Percentiles rank a stretch among this genome's conserved stretches.
Conservation (phyloP, 2,797 vertebrate species). For the Urophycis tenuis region DNA sequence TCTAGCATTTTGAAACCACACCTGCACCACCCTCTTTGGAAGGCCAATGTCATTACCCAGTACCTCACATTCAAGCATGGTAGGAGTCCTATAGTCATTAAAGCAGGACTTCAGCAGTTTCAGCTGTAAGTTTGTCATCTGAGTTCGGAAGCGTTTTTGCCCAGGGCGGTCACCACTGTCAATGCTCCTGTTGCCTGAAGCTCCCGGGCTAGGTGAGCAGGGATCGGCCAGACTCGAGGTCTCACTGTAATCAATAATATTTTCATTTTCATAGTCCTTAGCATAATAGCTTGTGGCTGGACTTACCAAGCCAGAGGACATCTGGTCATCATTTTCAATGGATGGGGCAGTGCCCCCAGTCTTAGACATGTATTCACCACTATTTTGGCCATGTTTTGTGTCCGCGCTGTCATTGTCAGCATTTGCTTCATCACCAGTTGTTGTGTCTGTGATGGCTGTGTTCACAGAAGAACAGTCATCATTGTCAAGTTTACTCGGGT, state of each 20-base stretch:
- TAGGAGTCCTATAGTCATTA: slow-evolving; percentile 98
- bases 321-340: slow-evolving; percentile 90
- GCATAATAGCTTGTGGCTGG: slow-evolving; percentile 95
- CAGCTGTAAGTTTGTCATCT: slow-evolving; percentile 99
- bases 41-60: slow-evolving; percentile 99
- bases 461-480: slow-evolving; percentile 99
- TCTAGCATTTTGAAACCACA: slow-evolving; percentile 99
- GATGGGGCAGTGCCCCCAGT: slow-evolving; percentile 80
- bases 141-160: slow-evolving; percentile 98
- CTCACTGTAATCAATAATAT: slow-evolving; percentile 96
- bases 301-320: slow-evolving; percentile 96
- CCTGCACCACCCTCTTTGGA: slow-evolving; percentile 99
- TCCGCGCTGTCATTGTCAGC: slow-evolving; percentile 92
- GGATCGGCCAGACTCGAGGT: slow-evolving; percentile 97
- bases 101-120: slow-evolving; percentile 99
- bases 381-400: slow-evolving; percentile 80
- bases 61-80: slow-evolving; percentile 99
- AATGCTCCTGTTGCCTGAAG: slow-evolving; percentile 86
- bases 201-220: slow-evolving; percentile 93
- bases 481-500: slow-evolving; percentile 93
- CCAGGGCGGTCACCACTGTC: slow-evolving; percentile 93
- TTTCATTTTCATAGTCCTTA: slow-evolving; percentile 96
- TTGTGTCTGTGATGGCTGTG: slow-evolving; percentile 97
- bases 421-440: slow-evolving; percentile 95
- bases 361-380: slow-evolving; percentile 87